Base-by-base conservation (phyloP, 1,140 invertebrate species). In the Formica exsecta region DNA sequence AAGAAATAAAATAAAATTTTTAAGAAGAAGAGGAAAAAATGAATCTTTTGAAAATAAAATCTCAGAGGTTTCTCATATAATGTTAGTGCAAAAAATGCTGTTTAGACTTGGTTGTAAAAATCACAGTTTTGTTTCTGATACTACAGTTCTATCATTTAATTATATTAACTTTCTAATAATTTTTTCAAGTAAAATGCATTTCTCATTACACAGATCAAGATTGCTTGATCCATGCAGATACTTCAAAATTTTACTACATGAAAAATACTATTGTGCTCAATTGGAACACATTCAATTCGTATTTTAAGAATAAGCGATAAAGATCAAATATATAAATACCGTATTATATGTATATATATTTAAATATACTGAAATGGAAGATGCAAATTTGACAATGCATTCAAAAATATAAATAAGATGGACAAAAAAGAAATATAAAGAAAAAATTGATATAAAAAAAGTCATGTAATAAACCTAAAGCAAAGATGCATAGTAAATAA, bases 261-360 rank as follows among this genome's bases (percentile, higher is more conserved):
- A 62, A 59, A 86, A 86, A 89, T 89, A 75, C 75, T 89, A 62
- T 54, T 70, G 36, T 70, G 44, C 22, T 41, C 22, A 54, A 41
- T 80, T 80, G 19, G 19, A 70, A 80, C 22, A 41, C 41, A 41
- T 29, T 22, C n/a, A 70, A 68, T 80, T 54, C 16, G 19, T 80
- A 54, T 70, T 80, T 54, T 1, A 16, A 38, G 44, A 79, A 79
- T 51, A n/a, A 66, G 70, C 9, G 16, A 54, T 70, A 70, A 13
- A 81, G 22, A 81, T 25, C 22, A n/a, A 22, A 80, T 77, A 61
- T 79, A 66, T 80, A 86, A 80, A 71, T 81, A 51, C 59, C 32
- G 25, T 13, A 25, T 16, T 25, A 13, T 32, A 2, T 44, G 41
- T 80, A 57, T 48, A 22, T 81, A 32, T 22, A 44, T 81, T 48